Conservation (phyloP, 1,140 invertebrate genomes). For the Bilobella aurantiaca region DNA sequence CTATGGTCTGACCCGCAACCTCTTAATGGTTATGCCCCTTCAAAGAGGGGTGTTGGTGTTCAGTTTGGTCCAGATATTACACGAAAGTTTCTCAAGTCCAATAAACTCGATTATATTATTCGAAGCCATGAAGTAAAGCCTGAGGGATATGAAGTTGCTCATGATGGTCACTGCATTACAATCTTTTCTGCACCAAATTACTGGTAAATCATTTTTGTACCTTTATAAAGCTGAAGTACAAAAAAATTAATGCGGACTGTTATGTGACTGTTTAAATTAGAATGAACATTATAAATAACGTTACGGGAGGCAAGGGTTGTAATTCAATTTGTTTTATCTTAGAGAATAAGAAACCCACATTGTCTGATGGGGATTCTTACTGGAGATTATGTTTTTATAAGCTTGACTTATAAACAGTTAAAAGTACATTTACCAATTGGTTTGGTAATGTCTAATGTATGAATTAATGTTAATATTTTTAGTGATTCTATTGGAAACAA, state of each 20-base stretch:
- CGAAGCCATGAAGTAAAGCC: constrained; percentile 97
- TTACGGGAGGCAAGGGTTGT: too few species aligned
- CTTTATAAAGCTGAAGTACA: too few species aligned
- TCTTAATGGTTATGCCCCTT: constrained; percentile 69
- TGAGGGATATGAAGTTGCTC: constrained; percentile 87
- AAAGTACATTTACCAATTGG: too few species aligned
- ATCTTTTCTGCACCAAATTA: constrained; percentile 98
- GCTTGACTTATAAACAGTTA: too few species aligned
- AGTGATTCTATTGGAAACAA: constrained; percentile 98
- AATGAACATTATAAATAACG: too few species aligned
- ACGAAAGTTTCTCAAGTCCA: constrained; percentile 66
- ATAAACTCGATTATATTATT: constrained; percentile 86
- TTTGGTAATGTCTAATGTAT: too few species aligned
- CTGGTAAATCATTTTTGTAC: constrained; percentile 62
- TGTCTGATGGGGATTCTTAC: too few species aligned
- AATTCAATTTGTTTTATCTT: too few species aligned
- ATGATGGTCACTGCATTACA: constrained; percentile 88
- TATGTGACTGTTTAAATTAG: too few species aligned
- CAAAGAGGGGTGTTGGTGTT: constrained; percentile 92
- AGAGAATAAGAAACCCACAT: too few species aligned
- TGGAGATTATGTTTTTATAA: constrained; percentile 22
- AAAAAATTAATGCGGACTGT: too few species aligned
- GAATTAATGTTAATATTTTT: too few species aligned
- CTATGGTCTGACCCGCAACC: constrained; percentile 97
- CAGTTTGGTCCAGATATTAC: constrained; percentile 99